Conservation (phyloP, 2,113 vertebrate genomes). For the Sisor rabdophorus region DNA sequence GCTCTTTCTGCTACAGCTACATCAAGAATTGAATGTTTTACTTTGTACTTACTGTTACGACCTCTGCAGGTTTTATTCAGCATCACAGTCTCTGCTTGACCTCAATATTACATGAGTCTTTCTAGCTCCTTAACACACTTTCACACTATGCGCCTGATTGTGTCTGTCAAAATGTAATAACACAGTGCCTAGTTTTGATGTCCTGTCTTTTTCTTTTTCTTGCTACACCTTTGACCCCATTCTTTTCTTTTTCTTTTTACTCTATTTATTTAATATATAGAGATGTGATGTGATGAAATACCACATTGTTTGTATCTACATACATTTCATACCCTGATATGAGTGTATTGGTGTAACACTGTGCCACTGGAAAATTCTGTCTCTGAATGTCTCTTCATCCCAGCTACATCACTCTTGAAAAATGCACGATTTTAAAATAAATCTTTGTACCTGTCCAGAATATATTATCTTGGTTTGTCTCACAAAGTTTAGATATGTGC, state of each 20-base stretch:
- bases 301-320: background rate
- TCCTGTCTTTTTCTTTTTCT: slow-evolving; percentile 2
- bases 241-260: no score
- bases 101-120: background rate
- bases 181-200: slow-evolving; percentile 54
- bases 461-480: background rate
- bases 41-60: slow-evolving; percentile 17
- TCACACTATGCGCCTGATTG: slow-evolving; percentile 37
- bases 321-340: background rate
- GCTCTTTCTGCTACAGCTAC: slow-evolving; percentile 30
- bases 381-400: background rate
- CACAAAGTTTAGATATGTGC: background rate
- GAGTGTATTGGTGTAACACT: background rate
- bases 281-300: background rate
- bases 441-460: background rate
- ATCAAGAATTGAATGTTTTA: slow-evolving; percentile 6
- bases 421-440: no score
- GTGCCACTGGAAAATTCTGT: no score
- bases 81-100: background rate
- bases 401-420: background rate
- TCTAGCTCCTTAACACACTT: background rate
- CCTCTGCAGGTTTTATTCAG: slow-evolving; percentile 28
- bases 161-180: slow-evolving; percentile 55
- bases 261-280: background rate
- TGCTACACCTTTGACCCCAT: background rate